Base-by-base conservation (phyloP, 2,113 vertebrate genomes). In the Aegithalos caudatus region DNA sequence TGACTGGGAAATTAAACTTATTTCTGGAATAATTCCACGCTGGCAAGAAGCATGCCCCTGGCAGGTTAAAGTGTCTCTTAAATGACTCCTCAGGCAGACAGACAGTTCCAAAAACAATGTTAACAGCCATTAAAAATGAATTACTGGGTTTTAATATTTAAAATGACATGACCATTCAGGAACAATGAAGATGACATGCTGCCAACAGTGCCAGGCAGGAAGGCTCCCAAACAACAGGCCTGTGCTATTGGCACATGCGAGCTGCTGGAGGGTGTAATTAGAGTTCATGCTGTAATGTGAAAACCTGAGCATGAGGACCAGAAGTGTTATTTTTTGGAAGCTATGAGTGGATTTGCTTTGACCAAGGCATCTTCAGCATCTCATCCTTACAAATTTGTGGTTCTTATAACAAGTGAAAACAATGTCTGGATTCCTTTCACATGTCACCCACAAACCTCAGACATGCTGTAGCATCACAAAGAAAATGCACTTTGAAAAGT, bases 41-140 rank as follows among this genome's bases (percentile, higher is more conserved):
- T 97, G 95, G 95, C 96, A 95, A 86, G 88, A 93, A 95, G 72
- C 33, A 45, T 45, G 76, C 65, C 82, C 86, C 88, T 96, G 86
- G 92, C 95, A 96, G 90, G 83, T 90, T 96, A 47, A 95, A 94
- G 54, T 91, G 81, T 88, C 92, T 96, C 87, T 81, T 90, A 96
- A 96, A 96, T 92, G 93, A 88, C 80, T 95, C 80, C 90, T 96
- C 33, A 64, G 80, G 80, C 93, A 96, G 92, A 76, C 67, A 97
- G 92, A 64, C 82, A 96, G 82, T 93, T 97, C 95, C 94, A 96
- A 96, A 96, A 93, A 24, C 93, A 96, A 93, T 88, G 92, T 96
- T 97, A 96, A 94, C 90, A 86, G 69, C 80, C 72, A 97, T 97
- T 96, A 97, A 95, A 96, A 95, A 96, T 96, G 80, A 93, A 96